Percentiles rank a stretch among this genome's conserved stretches.
Conservation (phyloP, 2,888 invertebrate species). For the Pandemis heparana region DNA sequence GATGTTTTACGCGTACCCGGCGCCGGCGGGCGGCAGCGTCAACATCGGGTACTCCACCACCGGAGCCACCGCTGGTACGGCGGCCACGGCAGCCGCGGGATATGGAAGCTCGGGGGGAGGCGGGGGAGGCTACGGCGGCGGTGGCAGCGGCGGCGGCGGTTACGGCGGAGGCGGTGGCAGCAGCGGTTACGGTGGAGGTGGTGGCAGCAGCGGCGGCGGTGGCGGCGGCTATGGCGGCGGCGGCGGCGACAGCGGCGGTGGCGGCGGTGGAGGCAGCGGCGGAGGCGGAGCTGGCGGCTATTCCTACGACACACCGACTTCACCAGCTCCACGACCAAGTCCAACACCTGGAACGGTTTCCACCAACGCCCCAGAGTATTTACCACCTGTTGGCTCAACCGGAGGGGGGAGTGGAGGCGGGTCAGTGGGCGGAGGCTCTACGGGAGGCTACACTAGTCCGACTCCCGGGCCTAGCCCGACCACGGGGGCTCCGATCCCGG, state of each 20-base stretch:
- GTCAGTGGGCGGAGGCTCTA: conserved; percentile 41
- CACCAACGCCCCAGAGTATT: conserved; percentile 72
- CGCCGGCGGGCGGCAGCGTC: conserved; percentile 58
- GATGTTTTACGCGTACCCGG: conserved; percentile 80
- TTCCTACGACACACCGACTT: conserved; percentile 19
- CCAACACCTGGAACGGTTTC: conserved; percentile 53
- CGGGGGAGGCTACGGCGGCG: conserved; percentile 28
- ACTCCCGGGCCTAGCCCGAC: conserved; percentile 45
- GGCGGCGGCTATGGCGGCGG: conserved; percentile 17
- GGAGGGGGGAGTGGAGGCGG: conserved; percentile 43
- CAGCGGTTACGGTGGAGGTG: conserved; percentile 2
- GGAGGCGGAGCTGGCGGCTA: conserved; percentile 19
- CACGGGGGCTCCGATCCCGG: conserved; percentile 43
- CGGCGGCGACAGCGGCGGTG: conserved; percentile 11
- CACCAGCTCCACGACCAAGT: conserved; percentile 26
- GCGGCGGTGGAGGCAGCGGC: conserved; percentile 1
- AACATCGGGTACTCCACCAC: conserved; percentile 59
- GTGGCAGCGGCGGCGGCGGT: conserved; percentile 10
- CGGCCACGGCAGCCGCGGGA: conserved; percentile 44
- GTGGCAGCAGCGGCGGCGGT: conserved; percentile 6
- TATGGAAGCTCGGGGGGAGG: conserved; percentile 40
- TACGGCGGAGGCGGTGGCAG: conserved; percentile 20
- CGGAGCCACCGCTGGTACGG: conserved; percentile 47
- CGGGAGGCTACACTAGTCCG: conserved; percentile 44
- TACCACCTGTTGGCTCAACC: conserved; percentile 59